phyloP scores from a whole-genome alignment of 2,797 vertebrate species.

The Hyperoplus immaculatus region DNA sequence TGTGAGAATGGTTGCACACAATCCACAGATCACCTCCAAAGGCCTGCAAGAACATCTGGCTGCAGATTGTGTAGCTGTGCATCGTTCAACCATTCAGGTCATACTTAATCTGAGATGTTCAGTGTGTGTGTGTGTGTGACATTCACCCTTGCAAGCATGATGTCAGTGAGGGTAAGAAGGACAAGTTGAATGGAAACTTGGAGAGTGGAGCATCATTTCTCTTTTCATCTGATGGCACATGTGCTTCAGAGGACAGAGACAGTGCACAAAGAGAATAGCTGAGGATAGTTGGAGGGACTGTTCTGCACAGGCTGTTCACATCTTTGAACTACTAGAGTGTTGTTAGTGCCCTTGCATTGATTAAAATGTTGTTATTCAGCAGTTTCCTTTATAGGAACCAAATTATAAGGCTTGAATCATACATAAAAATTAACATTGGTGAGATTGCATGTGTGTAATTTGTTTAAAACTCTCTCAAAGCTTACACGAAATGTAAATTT shows the following conservation, averaged over 20 bases:
- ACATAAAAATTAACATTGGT: not conserved
- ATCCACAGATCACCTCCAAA: no score
- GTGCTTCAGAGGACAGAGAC: constrained; percentile 21
- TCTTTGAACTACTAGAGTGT: constrained; percentile 25
- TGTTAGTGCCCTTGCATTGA: not conserved
- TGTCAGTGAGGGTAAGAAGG: constrained; percentile 47
- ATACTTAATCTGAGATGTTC: constrained; percentile 71
- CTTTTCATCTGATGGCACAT: constrained; percentile 10
- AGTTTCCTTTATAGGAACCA: not conserved
- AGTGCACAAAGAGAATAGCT: constrained; percentile 41
- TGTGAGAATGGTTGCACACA: no score
- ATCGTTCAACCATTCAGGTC: no score
- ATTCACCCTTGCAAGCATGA: constrained; percentile 43
- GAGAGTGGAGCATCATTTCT: constrained; percentile 15
- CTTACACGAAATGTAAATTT: not conserved
- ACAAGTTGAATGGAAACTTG: constrained; percentile 31
- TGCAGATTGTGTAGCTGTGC: no score
- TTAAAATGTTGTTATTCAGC: not conserved
- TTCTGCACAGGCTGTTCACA: not conserved
- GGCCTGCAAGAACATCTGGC: no score
- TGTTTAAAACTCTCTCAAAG: not conserved
- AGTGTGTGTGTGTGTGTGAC: constrained; percentile 26
- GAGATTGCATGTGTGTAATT: not conserved
- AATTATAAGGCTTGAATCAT: not conserved
- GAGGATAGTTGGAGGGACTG: constrained; percentile 31